phyloP scores from a whole-genome alignment of 2,888 invertebrate genomes.

The Ethmia dodecea region DNA sequence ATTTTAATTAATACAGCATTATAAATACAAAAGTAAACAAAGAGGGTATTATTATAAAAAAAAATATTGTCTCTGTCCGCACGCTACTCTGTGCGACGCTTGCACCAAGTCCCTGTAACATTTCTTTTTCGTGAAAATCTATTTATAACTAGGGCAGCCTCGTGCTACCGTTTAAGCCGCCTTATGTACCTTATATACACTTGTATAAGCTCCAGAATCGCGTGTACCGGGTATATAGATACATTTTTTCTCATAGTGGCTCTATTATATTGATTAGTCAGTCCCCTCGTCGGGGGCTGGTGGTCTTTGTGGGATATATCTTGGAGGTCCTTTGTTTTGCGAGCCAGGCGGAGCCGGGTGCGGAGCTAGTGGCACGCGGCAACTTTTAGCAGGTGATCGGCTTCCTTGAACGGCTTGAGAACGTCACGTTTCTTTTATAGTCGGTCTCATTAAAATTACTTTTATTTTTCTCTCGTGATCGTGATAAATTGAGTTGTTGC shows the following conservation, averaged over 20 bases:
- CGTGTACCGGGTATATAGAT: constrained; percentile 39
- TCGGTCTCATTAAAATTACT: no score
- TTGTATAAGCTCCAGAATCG: constrained; percentile 25
- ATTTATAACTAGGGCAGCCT: constrained; percentile 76
- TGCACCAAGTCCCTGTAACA: constrained; percentile 76
- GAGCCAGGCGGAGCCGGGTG: no score
- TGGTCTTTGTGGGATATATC: constrained; percentile 59
- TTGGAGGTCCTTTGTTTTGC: constrained; percentile 60
- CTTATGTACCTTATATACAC: constrained; percentile 31
- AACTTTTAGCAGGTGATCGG: no score
- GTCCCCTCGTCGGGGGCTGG: constrained; percentile 58
- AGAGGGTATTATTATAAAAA: no score
- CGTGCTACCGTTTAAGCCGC: constrained; percentile 30
- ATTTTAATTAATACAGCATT: no score
- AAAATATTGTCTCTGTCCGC: constrained; percentile 34
- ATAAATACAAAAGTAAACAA: no score
- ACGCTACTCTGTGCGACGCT: constrained; percentile 53
- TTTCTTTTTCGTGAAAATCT: constrained; percentile 79
- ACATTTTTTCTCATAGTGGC: constrained; percentile 72
- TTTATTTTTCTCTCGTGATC: no score
- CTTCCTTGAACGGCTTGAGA: no score
- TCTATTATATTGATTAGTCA: constrained; percentile 77
- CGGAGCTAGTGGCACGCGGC: no score
- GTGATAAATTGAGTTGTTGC: no score
- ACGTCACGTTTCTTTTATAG: no score